Conservation (phyloP, 2,113 vertebrate genomes). For the Camelus dromedarius region DNA sequence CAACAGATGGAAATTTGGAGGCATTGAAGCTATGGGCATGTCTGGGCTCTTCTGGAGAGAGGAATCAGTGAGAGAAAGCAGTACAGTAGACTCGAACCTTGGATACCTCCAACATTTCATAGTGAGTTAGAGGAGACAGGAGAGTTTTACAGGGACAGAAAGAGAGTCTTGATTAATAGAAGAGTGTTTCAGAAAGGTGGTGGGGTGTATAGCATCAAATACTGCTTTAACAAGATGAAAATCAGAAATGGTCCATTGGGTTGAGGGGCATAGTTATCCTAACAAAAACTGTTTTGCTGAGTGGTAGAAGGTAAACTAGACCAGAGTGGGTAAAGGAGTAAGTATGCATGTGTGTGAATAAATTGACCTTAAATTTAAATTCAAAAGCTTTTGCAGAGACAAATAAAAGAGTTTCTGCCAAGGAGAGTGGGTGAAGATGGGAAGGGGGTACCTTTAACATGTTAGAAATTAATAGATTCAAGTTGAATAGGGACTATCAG, state of each 20-base stretch:
- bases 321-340: background rate
- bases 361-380: background rate
- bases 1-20: background rate
- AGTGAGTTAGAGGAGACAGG: background rate
- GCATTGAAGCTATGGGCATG: rapidly evolving
- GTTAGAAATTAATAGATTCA: background rate
- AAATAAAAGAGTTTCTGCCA: background rate
- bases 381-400: background rate
- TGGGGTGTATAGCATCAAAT: background rate
- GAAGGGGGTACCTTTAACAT: too few relatives aligned
- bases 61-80: background rate
- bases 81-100: rapidly evolving
- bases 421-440: too few relatives aligned
- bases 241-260: background rate
- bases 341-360: background rate
- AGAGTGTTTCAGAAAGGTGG: background rate
- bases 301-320: too few relatives aligned
- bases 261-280: too few relatives aligned
- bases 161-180: background rate
- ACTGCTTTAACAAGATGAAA: background rate
- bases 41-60: background rate
- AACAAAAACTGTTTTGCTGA: background rate
- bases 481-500: background rate
- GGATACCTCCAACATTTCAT: background rate
- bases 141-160: background rate